Conservation (phyloP, 2,888 invertebrate species). For the Oligia fasciuncula region DNA sequence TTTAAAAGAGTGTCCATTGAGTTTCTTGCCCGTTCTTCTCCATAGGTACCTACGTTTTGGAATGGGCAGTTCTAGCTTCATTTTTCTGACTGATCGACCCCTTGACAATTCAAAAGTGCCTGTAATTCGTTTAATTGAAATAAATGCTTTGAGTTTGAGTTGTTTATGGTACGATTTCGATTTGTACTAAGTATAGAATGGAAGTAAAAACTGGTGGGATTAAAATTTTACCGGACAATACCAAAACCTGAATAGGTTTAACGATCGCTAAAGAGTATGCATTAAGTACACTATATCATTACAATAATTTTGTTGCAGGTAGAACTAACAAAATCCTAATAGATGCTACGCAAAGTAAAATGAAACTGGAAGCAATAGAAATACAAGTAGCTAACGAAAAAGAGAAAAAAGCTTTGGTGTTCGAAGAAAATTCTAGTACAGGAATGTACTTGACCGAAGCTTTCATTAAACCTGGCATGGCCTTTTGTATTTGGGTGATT, state of each 20-base stretch:
- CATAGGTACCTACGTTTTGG: too few species aligned
- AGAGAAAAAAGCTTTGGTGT: conserved; percentile 57
- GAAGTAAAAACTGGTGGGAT: not conserved
- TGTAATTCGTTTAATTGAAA: too few species aligned
- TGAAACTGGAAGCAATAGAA: conserved; percentile 68
- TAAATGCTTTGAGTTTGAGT: too few species aligned
- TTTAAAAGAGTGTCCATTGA: too few species aligned
- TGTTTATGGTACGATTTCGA: not conserved
- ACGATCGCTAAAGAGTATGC: not conserved
- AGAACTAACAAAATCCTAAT: conserved; percentile 71
- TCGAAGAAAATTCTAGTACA: conserved; percentile 60
- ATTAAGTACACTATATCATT: not conserved
- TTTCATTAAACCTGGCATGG: conserved; percentile 68
- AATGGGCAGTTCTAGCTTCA: too few species aligned
- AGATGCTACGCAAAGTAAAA: conserved; percentile 57
- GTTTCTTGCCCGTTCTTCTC: too few species aligned
- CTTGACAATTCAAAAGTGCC: too few species aligned
- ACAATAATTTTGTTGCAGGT: conserved; percentile 61
- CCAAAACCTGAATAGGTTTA: not conserved
- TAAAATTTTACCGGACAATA: not conserved
- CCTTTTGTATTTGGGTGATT: conserved; percentile 74
- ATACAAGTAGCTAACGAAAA: conserved; percentile 67
- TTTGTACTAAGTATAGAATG: not conserved
- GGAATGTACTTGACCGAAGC: conserved; percentile 69
- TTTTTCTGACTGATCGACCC: too few species aligned